Base-by-base conservation (phyloP, 1,140 invertebrate genomes). In the Pogonomyrmex barbatus region DNA sequence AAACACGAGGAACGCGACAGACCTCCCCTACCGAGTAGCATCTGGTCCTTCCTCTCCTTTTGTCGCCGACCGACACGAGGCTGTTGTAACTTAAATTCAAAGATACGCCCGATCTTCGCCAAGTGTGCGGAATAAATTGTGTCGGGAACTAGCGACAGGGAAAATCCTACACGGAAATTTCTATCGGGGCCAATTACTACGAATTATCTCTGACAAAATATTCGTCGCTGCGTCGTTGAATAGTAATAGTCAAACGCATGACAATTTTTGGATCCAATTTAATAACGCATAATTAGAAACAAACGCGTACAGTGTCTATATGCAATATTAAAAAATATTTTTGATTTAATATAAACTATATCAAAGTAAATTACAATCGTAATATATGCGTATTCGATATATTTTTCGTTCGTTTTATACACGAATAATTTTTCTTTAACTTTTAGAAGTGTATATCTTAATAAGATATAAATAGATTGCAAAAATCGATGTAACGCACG, bases 101-200 rank as follows among this genome's bases (percentile, higher is more conserved):
- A 56, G 67, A 73, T 81, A 70, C 87, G 83, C 68, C 54, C 75
- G 82, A 82, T 86, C n/a, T n/a, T 89, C 88, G 87, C 87, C 87
- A 89, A 88, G 88, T 89, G 87, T 75, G 87, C 47, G 60, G 87
- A 84, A 88, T 88, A 89, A 89, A 89, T 89, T 78, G 76, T 56
- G 76, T 65, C 39, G 83, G 83, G 45, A 89, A 89, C 62, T 62
- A 62, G 68, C 42, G 33, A 60, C 63, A 45, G 52, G 30, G 62
- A 75, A 62, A 50, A 83, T 75, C n/a, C 75, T 87, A 36, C 87
- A 63, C 82, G 65, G 39, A 47, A 67, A 39, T 42, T 73, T 71
- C 75, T 83, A 79, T 85, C 85, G 68, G n/a, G 67, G 70, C 86
- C 83, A 89, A 86, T 89, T 89, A 89, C 86, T 75, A 54, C 63